Conservation (phyloP, 92 coral and sea anemone species). For the Porites cylindrica region DNA sequence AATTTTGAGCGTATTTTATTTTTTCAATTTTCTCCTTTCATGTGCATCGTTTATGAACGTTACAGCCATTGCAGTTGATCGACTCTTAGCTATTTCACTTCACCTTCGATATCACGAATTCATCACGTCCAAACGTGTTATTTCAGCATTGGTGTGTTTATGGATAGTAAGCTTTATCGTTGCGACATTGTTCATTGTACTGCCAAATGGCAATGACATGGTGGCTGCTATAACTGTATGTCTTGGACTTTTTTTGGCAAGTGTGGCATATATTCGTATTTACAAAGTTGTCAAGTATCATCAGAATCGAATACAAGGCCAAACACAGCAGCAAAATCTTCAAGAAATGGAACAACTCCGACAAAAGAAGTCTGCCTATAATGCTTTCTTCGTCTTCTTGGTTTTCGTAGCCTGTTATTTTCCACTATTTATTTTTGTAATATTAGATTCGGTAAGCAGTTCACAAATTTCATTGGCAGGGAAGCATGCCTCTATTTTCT, state of each 20-base stretch:
- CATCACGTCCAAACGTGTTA: constrained; percentile 24
- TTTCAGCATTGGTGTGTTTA: background rate
- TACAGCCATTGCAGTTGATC: background rate
- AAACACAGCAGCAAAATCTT: constrained; percentile 12
- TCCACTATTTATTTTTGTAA: background rate
- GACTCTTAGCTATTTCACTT: constrained; percentile 13
- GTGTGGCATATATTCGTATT: constrained; percentile 1
- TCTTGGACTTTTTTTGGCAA: background rate
- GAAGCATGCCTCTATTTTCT: background rate
- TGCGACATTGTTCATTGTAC: background rate
- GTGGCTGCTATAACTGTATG: background rate
- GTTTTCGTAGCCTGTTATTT: constrained; percentile 16
- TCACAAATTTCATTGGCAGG: background rate
- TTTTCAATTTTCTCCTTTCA: background rate
- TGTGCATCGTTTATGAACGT: background rate
- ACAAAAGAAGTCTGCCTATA: constrained; percentile 15
- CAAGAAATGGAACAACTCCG: constrained; percentile 11
- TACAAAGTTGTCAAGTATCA: constrained; percentile 11
- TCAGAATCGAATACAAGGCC: constrained; percentile 22
- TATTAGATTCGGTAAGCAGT: background rate
- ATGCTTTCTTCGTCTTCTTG: background rate
- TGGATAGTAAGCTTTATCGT: constrained; percentile 9
- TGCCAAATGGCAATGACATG: background rate
- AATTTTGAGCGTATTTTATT: background rate
- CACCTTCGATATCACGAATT: constrained; percentile 44